These are phyloP conservation scores for Sminthurinus aureus DNA, from an alignment of 2,888 invertebrate species.

Conservation along the genomic window DNA sequence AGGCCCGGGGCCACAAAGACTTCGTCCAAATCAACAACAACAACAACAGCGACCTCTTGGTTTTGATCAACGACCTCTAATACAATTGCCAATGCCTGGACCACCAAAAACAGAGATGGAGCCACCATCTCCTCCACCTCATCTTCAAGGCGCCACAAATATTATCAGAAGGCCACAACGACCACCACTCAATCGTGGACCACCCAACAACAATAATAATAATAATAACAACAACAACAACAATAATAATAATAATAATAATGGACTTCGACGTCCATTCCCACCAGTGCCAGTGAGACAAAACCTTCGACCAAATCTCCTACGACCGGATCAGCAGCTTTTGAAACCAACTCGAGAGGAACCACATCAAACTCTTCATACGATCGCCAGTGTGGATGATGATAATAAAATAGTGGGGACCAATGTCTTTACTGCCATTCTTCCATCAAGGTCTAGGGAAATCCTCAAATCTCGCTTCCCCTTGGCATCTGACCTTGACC, in stretches of 20 bases:
- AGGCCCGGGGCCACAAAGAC: neutral
- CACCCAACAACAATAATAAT: neutral
- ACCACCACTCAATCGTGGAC: too few species aligned
- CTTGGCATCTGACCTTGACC: slow-evolving; percentile 11
- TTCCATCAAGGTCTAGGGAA: slow-evolving; percentile 44
- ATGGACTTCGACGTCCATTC: slow-evolving; percentile 52
- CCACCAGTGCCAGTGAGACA: slow-evolving; percentile 48
- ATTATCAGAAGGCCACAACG: too few species aligned
- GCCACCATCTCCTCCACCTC: slow-evolving; percentile 58
- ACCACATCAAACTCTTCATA: slow-evolving; percentile 59
- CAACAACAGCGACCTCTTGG: slow-evolving; percentile 34
- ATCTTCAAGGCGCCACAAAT: slow-evolving; percentile 31
- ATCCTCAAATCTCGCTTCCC: slow-evolving; percentile 2
- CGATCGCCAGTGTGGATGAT: slow-evolving; percentile 61
- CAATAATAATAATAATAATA: slow-evolving; percentile 57
- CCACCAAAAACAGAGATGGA: slow-evolving; percentile 57
- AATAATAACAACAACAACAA: slow-evolving; percentile 39
- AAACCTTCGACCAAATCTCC: slow-evolving; percentile 54
- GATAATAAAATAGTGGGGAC: slow-evolving; percentile 61
- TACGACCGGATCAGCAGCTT: slow-evolving; percentile 56
- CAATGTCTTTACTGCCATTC: slow-evolving; percentile 59
- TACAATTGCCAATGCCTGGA: slow-evolving; percentile 19
- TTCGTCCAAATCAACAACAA: slow-evolving; percentile 1
- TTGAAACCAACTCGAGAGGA: slow-evolving; percentile 58
- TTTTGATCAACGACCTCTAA: neutral